These are phyloP conservation scores for Misgurnus mizolepis DNA, from an alignment of 2,113 vertebrate genomes.

Conservation along the genomic window DNA sequence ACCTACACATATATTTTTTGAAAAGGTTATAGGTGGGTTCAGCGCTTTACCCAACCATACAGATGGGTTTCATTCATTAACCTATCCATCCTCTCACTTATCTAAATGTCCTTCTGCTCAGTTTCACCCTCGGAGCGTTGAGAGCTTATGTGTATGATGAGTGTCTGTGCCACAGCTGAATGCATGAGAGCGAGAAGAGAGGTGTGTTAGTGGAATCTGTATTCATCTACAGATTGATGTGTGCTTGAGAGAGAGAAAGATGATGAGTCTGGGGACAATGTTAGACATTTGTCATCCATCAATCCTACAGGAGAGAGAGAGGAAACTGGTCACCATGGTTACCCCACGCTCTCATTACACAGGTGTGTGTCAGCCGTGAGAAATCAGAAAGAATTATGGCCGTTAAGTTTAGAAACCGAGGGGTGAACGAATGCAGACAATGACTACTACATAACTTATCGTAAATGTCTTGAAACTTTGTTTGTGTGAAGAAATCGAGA, in stretches of 20 bases:
- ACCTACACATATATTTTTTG: too few species aligned
- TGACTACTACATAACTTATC: background rate
- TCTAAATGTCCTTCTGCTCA: too few species aligned
- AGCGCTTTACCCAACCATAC: background rate
- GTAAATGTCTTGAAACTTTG: too few species aligned
- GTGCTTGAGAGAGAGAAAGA: background rate
- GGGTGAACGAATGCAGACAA: background rate
- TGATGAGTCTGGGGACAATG: background rate
- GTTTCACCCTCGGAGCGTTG: background rate
- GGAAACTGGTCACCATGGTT: slow-evolving; percentile 2
- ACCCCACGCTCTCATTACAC: background rate
- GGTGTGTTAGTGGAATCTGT: background rate
- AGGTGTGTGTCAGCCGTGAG: slow-evolving; percentile 1
- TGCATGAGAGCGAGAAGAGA: background rate
- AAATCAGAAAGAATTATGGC: background rate
- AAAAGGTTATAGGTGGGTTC: too few species aligned
- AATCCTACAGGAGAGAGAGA: slow-evolving; percentile 5
- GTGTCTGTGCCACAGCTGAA: too few species aligned
- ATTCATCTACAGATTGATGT: background rate
- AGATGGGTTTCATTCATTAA: background rate
- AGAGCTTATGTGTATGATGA: background rate
- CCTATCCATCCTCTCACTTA: too few species aligned
- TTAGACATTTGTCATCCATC: slow-evolving; percentile 4
- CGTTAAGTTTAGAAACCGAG: background rate
- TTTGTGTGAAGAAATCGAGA: too few species aligned